A percentile compares a stretch with the other conserved stretches of the same genome.
Conservation (phyloP, 2,113 vertebrate genomes). For the Melozone crissalis region DNA sequence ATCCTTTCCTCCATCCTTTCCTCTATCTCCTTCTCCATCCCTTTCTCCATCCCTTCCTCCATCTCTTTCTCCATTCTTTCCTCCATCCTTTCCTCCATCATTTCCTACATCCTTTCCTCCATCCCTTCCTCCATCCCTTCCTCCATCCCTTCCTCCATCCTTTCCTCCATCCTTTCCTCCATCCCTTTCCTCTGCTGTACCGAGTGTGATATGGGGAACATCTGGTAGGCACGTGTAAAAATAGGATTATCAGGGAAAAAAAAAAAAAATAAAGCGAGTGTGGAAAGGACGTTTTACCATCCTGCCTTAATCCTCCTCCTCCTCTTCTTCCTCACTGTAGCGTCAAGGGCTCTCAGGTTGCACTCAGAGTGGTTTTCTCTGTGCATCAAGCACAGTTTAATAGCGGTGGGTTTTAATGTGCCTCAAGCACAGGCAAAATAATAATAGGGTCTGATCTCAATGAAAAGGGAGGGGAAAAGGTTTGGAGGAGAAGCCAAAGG, state of each 20-base stretch:
- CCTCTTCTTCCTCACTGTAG: neutral
- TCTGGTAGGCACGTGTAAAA: constrained; percentile 11
- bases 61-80: neutral
- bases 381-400: neutral
- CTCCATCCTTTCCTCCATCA: neutral
- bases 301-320: neutral
- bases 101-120: fast-evolving
- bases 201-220: neutral
- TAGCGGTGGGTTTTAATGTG: neutral
- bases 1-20: neutral
- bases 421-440: neutral
- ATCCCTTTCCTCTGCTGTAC: neutral
- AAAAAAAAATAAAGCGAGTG: neutral
- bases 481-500: neutral
- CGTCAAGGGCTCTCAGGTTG: neutral
- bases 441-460: neutral
- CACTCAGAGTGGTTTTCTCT: neutral
- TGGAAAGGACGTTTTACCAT: neutral
- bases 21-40: neutral
- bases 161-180: too few species aligned
- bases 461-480: neutral
- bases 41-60: neutral
- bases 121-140: too few species aligned
- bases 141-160: fast-evolving
- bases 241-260: neutral